Evolutionary conservation across 2,888 invertebrate genomes (phyloP), one percentile per base, ranked within the genome.

Genomic region (Troilus luridus): DNA sequence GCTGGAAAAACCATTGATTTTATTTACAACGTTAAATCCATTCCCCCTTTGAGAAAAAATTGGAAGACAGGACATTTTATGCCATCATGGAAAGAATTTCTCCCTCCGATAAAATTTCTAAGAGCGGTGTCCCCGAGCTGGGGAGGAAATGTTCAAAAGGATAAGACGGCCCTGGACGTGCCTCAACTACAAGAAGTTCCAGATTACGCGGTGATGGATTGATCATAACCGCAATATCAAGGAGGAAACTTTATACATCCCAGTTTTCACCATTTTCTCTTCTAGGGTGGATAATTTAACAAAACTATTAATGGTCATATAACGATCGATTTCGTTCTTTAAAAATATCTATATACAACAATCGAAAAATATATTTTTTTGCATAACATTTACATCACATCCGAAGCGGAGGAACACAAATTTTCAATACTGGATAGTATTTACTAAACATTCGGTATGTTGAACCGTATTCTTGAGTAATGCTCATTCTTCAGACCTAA

Each of bases 181-280:
- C 85, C 56, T 56, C n/a, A 85, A 85, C 85, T 85, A 85, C 85
- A 85, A 85, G 85, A 58, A 54, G 7, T 58, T 85, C n/a, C 85
- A 85, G 85, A 85, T 85, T 85, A 85, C 85, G 56, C 12, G 21
- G 56, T 85, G 85, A 85, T 85, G 85, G 85, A 85, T 85, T 85
- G 85, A 85, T 85, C 56, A 85, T 85, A 85, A 56, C 85, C 72
- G 72, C 72, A 41, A 77, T 77, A 77, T 77, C 27, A 77, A 77
- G 72, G 41, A 77, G 72, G 14, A 41, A 77, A 77, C 72, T 77
- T 77, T 77, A 77, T 77, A 77, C 72, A 27, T 19, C 27, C 41
- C 27, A 19, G 72, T 41, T 41, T 41, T 27, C 27, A 41, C 11
- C 72, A 27, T 77, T 77, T 77, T 77, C 72, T 41, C 72, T 77